Evolutionary conservation across 2,797 vertebrate genomes (phyloP).

Genomic region (Chiloscyllium punctatum): DNA sequence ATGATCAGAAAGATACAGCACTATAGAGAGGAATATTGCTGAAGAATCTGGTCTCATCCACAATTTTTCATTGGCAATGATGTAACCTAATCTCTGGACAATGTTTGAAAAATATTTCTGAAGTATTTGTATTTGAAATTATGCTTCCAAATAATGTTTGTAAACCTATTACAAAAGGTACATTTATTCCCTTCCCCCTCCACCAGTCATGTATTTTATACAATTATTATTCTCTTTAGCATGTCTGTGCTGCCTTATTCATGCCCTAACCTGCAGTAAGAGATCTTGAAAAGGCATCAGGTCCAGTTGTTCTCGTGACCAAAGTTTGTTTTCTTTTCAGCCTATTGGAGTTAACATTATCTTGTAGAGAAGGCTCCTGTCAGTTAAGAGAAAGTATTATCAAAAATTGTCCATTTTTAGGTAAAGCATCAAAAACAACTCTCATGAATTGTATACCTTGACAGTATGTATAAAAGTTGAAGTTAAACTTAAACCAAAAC

Average conservation of each 20-base stretch:
- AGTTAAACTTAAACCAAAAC: conserved; percentile 1
- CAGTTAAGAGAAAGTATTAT: not conserved
- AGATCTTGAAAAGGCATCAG: not conserved
- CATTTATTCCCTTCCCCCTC: not conserved
- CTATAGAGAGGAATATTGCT: not conserved
- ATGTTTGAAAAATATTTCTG: not conserved
- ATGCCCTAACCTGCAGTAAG: conserved; percentile 7
- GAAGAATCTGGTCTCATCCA: not conserved
- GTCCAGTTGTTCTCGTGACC: not conserved
- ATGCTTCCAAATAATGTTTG: not conserved
- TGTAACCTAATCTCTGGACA: not conserved
- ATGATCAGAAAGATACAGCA: not conserved
- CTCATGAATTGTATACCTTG: not conserved
- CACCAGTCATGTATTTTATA: not conserved
- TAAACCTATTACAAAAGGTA: not conserved
- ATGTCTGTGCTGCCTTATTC: not conserved
- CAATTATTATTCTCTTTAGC: not conserved
- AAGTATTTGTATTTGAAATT: not conserved
- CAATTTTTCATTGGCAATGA: not conserved
- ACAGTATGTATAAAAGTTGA: not conserved
- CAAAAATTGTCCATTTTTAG: not conserved
- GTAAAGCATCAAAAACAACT: not conserved
- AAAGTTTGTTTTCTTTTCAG: not conserved
- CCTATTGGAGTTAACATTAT: not conserved
- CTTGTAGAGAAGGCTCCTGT: not conserved